Evolutionary conservation across 2,888 invertebrate species (phyloP).

Genomic region (Pterostichus madidus): DNA sequence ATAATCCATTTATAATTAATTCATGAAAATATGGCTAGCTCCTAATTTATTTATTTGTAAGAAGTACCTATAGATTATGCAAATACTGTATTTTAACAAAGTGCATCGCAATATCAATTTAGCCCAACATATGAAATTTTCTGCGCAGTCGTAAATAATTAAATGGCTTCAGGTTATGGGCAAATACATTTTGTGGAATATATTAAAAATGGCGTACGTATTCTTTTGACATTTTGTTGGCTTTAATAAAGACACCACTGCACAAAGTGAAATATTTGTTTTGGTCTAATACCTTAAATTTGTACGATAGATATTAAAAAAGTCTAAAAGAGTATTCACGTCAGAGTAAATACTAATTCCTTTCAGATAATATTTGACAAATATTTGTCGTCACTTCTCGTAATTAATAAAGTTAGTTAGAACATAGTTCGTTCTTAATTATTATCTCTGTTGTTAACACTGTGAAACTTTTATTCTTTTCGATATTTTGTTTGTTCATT

Average conservation of each 20-base stretch:
- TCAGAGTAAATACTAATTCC: constrained; percentile 10
- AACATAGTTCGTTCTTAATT: background rate
- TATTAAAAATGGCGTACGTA: background rate
- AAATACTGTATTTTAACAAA: too few species aligned
- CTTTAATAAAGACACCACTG: too few species aligned
- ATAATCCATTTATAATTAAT: too few species aligned
- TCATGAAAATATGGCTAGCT: too few species aligned
- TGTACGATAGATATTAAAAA: background rate
- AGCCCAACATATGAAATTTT: background rate
- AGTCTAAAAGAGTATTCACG: background rate
- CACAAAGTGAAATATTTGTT: background rate
- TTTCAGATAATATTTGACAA: constrained; percentile 4
- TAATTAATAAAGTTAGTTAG: constrained; percentile 26
- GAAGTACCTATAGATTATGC: too few species aligned
- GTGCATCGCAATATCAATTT: too few species aligned
- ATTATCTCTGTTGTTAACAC: too few species aligned
- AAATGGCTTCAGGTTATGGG: background rate
- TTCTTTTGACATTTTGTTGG: too few species aligned
- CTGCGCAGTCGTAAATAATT: background rate
- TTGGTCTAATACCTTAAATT: constrained; percentile 3
- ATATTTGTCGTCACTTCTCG: constrained; percentile 1
- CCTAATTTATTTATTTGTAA: too few species aligned
- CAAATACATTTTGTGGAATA: constrained; percentile 9
- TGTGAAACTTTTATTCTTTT: too few species aligned
- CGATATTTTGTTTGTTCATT: too few species aligned